A percentile compares a stretch with the other conserved stretches of the same genome.
phyloP scores from a whole-genome alignment of 2,888 invertebrate genomes.

The Coecobrya sp. region DNA sequence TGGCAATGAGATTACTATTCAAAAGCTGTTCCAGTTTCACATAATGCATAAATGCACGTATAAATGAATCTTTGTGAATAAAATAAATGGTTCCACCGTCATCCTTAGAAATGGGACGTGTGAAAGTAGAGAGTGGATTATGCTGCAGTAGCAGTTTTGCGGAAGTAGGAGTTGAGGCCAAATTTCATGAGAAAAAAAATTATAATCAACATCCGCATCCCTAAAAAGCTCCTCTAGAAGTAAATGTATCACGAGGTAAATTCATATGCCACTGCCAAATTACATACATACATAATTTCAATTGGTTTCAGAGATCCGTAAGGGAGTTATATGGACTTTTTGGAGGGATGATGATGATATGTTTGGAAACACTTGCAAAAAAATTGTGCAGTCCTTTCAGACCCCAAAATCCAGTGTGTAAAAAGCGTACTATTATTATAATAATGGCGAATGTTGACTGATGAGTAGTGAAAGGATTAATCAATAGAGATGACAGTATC shows the following conservation, averaged over 20 bases:
- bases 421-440: not conserved
- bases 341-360: not conserved
- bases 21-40: not conserved
- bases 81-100: not conserved
- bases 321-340: not conserved
- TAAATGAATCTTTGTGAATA: not conserved
- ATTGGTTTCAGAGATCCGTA: too few species aligned
- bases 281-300: too few species aligned
- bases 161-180: not conserved
- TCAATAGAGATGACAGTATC: conserved; percentile 28
- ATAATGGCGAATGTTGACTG: not conserved
- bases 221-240: not conserved
- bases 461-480: conserved; percentile 46
- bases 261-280: too few species aligned
- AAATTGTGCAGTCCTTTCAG: not conserved
- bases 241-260: not conserved
- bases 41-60: not conserved
- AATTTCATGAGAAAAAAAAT: not conserved
- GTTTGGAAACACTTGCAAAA: not conserved
- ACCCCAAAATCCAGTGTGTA: not conserved
- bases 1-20: not conserved
- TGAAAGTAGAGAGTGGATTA: not conserved
- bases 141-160: not conserved
- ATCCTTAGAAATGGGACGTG: not conserved
- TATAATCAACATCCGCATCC: not conserved